Evolutionary conservation across 2,888 invertebrate genomes (phyloP), one percentile per base, ranked within the genome.

Genomic region (Terebella lapidaria): DNA sequence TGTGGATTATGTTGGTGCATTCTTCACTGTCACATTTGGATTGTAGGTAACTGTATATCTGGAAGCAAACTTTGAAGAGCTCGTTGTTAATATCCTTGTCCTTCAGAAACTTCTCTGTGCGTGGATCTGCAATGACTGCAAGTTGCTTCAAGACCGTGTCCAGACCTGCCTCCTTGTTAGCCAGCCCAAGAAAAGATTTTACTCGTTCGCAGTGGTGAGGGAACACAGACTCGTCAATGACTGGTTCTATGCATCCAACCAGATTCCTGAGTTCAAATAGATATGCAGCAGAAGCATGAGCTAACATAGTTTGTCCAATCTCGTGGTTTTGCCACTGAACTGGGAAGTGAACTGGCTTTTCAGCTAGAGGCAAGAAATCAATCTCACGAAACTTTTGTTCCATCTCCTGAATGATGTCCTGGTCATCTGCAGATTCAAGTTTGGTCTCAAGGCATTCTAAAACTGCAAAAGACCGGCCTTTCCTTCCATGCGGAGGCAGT

Each of bases 111-210:
- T 28, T 20, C 26, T 56, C 28, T 5, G 47, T 27, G n/a, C 59
- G 60, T 18, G 62, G 51, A 29, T 62, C 57, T 10, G 64, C 59
- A 2, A 69, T 47, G 26, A 58, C 61, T 25, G 65, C 61, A 47
- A 69, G 54, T 60, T 69, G 69, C n/a, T 61, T 58, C 26, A 68
- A 56, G 5, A 69, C 66, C 28, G 57, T 56, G 2, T 57, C 60
- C 18, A 67, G n/a, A 18, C 54, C 46, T 1, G 64, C 62, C n/a
- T 54, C 53, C 49, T 61, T 67, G 57, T 56, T 53, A 1, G 54
- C 49, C 35, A 62, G 52, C 1, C 63, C 62, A 18, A 68, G 58
- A 57, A 68, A 63, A 24, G 25, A 46, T 49, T 55, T 56, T 3
- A 68, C 51, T 1, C 57, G 28, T 3, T 54, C 59, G 22, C 56